These are phyloP conservation scores for Polyommatus iphigenia DNA, from an alignment of 2,888 invertebrate genomes.

Conservation along the genomic window DNA sequence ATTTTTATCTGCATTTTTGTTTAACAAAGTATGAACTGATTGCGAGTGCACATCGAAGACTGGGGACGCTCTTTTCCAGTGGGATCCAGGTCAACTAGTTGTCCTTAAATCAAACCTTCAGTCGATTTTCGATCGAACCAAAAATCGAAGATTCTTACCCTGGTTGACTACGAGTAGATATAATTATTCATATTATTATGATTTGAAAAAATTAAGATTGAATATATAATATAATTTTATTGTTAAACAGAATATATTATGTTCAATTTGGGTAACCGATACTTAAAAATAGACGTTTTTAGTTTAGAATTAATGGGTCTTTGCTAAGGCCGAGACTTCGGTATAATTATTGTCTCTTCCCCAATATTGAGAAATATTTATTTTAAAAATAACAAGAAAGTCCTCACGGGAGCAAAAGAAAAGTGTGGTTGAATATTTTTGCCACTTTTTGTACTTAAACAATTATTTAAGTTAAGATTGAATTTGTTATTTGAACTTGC, in stretches of 20 bases:
- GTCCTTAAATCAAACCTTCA: background rate
- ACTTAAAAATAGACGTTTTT: no score
- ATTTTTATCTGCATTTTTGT: slow-evolving; percentile 72
- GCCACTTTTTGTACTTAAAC: slow-evolving; percentile 1
- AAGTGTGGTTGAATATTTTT: background rate
- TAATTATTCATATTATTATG: background rate
- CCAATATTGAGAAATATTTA: no score
- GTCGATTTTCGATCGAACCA: background rate
- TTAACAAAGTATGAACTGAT: slow-evolving; percentile 47
- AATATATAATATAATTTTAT: no score
- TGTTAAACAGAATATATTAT: no score
- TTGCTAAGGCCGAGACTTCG: no score
- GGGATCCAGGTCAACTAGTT: background rate
- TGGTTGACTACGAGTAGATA: background rate
- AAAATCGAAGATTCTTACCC: background rate
- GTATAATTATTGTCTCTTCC: no score
- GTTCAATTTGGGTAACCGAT: no score
- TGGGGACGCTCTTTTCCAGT: background rate
- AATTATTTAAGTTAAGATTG: background rate
- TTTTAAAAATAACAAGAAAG: background rate
- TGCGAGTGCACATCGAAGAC: slow-evolving; percentile 40
- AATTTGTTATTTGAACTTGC: background rate
- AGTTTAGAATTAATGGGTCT: no score
- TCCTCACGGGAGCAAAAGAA: background rate
- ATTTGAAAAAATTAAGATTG: background rate